These are phyloP conservation scores for Tiliacea citrago DNA, from an alignment of 2,888 invertebrate species.

Conservation along the genomic window DNA sequence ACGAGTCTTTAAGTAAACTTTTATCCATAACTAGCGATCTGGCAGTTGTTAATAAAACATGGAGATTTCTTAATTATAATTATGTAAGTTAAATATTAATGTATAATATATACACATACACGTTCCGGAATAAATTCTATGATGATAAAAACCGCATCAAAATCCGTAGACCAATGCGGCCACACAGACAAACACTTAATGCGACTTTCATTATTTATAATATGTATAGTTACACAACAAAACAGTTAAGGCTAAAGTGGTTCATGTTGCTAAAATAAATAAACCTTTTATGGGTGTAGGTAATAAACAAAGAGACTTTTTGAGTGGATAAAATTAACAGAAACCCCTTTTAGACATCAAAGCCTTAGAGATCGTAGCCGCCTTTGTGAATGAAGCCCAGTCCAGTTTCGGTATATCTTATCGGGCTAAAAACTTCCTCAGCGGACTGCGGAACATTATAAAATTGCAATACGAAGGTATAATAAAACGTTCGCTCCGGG, in stretches of 20 bases:
- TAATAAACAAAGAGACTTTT: background rate
- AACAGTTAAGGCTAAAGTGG: background rate
- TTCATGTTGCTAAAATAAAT: conserved; percentile 5
- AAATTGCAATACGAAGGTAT: conserved; percentile 59
- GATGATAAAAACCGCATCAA: background rate
- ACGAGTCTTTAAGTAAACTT: background rate
- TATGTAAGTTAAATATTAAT: background rate
- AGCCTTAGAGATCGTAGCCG: background rate
- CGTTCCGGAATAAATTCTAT: background rate
- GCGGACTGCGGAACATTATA: conserved; percentile 25
- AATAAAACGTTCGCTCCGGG: conserved; percentile 69
- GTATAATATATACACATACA: background rate
- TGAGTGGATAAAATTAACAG: background rate
- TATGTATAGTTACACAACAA: background rate
- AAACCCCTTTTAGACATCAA: background rate
- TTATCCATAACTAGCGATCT: background rate
- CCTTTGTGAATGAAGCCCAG: background rate
- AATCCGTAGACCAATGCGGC: background rate
- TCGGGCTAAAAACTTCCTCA: conserved; percentile 21
- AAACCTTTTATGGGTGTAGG: background rate
- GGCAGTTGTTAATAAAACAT: background rate
- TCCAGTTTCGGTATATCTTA: background rate
- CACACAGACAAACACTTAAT: background rate
- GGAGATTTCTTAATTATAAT: background rate
- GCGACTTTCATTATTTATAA: too few relatives aligned